Evolutionary conservation across 2,888 invertebrate species (phyloP), one percentile per base, ranked within the genome.

Genomic region (Nycteola revayana): DNA sequence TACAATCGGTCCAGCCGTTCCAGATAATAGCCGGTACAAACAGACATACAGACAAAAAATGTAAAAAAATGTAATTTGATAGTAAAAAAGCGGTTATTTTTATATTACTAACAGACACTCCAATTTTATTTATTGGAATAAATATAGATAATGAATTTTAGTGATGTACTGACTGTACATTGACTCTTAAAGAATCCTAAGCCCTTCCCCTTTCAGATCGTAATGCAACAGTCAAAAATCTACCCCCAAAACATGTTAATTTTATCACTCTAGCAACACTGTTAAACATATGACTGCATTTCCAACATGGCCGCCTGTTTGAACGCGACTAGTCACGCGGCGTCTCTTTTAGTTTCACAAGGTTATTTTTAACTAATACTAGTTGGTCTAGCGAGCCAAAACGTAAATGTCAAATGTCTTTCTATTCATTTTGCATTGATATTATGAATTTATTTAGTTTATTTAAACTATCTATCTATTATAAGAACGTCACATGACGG

Each of bases 331-430:
- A 51, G 63, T 60, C 47, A 61, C 61, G 60, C 49, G 57, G 10
- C 39, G 43, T 34, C 10, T 29, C 32, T 38, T 38, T 48, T 39
- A 47, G 47, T 27, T 42, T 39, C 39, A 34, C 42, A 42, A 45
- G 44, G 44, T 58, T 61, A 61, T 58, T 61, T 60, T 53, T 61
- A 59, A 49, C 59, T 55, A 49, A 38, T 43, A 49, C n/a, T n/a
- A n/a, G n/a, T 48, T 60, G 49, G 57, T 42, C 46, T 40, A 47
- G 44, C 41, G 44, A 56, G 61, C 61, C 52, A 60, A 60, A 53
- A 41, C 41, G 44, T 47, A 58, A 60, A 58, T 60, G 61, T 58
- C 60, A 60, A 32, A 22, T 29, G 43, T 46, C 42, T 22, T 10
- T 36, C 20, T 45, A 37, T 49, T 54, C 48, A 48, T 52, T 57